Base-by-base conservation (phyloP, 2,113 vertebrate genomes). In the Triplophysa rosa region DNA sequence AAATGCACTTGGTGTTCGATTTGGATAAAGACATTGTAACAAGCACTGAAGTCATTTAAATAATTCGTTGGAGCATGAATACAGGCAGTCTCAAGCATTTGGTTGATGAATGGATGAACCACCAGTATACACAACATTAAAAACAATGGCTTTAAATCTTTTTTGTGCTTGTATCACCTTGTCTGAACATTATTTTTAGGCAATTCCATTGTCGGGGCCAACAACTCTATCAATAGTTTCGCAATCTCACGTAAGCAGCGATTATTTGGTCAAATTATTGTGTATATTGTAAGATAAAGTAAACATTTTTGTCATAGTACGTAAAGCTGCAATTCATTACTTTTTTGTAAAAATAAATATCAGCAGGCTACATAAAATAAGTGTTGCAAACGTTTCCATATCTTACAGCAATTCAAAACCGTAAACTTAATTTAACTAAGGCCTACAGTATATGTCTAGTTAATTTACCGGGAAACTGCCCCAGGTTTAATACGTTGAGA, bases 91-190 rank as follows among this genome's bases (percentile, higher is more conserved):
- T 95, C 94, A 93, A 94, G 94, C 91, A 93, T 93, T 96, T 90
- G 87, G 86, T 93, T 94, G 92, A 93, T 95, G 92, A 94, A 93
- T 94, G 93, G 92, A 93, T 95, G 92, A 96, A 94, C 94, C 92
- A 95, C 94, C 93, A 95, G 91, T 94, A 95, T 97, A 96, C 95
- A 94, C 94, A 86, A 92, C 94, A 86, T 95, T 95, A 93, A 95
- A 95, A 93, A 87, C 87, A 80, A 89, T 61, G 2, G 78, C 59
- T 81, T 79, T 72, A 81, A 63, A 74, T 63, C 23, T 74, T 12
- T 47, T 74, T 63, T 29, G 23, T 58, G 56, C 17, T 9, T 14
- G 2, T 4, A 59, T 45, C 19, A 29, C n/a, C 16, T 62, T 79
- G 8, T 81, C 67, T 8, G 16, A 49, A 69, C 42, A 45, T 45